Percentiles rank a stretch among this genome's conserved stretches.
Conservation (phyloP, 2,797 vertebrate species). For the Lepilemur septentrionalis region DNA sequence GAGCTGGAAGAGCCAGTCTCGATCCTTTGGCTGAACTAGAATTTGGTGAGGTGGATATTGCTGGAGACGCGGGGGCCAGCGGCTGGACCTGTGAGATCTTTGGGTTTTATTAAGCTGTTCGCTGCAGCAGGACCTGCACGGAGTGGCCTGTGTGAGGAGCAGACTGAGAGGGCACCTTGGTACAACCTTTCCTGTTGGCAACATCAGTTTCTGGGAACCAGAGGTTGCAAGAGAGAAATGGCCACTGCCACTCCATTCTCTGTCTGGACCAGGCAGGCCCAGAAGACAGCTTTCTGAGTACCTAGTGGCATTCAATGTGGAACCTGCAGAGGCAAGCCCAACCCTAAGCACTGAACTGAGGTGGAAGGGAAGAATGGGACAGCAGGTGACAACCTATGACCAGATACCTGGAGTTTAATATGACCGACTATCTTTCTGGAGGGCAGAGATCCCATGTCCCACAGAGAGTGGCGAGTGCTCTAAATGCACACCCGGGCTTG, state of each 20-base stretch:
- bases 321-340: not conserved
- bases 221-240: not conserved
- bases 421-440: not conserved
- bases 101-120: conserved; percentile 61
- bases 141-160: not conserved
- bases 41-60: conserved; percentile 69
- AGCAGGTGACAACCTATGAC: not conserved
- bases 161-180: not conserved
- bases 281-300: not conserved
- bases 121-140: not conserved
- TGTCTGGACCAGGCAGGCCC: not conserved
- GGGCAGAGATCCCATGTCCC: not conserved
- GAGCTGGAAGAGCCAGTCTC: not conserved
- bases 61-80: conserved; percentile 24
- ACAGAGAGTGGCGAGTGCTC: not conserved
- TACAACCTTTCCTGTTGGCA: not conserved
- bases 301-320: not conserved
- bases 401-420: not conserved
- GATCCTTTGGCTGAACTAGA: conserved; percentile 73
- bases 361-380: not conserved
- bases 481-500: not conserved
- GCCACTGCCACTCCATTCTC: not conserved
- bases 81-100: conserved; percentile 60
- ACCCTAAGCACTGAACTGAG: not conserved
- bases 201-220: not conserved